Evolutionary conservation across 2,113 vertebrate species (phyloP), one percentile per base, ranked within the genome.

Genomic region (Gallinago media): DNA sequence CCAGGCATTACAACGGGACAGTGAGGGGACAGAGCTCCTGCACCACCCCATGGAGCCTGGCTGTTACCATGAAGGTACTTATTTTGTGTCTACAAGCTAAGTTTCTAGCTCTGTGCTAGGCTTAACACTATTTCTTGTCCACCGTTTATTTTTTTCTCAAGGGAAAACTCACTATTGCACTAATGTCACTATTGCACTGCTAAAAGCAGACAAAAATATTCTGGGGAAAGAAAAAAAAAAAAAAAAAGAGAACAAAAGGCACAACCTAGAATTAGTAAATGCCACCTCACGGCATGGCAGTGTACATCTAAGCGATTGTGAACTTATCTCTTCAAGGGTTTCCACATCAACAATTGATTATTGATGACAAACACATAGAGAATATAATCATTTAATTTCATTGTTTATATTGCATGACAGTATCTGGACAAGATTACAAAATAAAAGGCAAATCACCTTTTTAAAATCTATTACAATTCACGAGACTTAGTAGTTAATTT

Each of bases 391-490:
- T 52, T 85, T 77, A 8, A 88, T 75, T 67, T 78, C 47, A 80
- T 26, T 38, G 46, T 70, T 85, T 67, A 38, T 85, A 78, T 44
- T 61, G 47, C 50, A 55, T 29, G 55, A 54, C 15, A 62, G 42
- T 22, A 91, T 56, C 44, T 92, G 81, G 80, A 42, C 14, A 63
- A 85, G 77, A 65, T 46, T 52, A 59, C 58, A 84, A 91, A 96
- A 77, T 42, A 78, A 81, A 96, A 87, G 47, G 77, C 38, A 42
- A 74, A 71, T 42, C 29, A 32, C 34, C 73, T 82, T 85, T 91
- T 47, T 4, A 50, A 50, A 88, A 62, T 47, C 63, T 40, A 34
- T 42, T n/a, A 31, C 55, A 49, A 70, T 83, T 77, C 76, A 90
- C 12, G n/a, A 36, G 75, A 80, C 9, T 71, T 34, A 6, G 9